Evolutionary conservation across 2,797 vertebrate species (phyloP).

Genomic region (Pipistrellus kuhlii): DNA sequence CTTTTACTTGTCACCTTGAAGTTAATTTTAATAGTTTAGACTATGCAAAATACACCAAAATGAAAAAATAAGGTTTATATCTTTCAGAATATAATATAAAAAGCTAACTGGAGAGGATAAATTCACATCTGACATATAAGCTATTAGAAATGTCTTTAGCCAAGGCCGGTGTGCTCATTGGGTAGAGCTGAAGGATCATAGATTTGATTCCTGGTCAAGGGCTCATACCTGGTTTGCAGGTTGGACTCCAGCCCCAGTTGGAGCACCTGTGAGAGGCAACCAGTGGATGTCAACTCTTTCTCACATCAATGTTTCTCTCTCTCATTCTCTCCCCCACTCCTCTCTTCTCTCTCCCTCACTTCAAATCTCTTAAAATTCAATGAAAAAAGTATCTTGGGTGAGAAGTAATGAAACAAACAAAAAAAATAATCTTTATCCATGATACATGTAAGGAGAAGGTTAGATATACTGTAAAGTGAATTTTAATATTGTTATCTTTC

Average conservation of each 20-base stretch:
- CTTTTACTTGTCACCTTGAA: slow-evolving; percentile 94
- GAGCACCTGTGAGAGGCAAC: not conserved
- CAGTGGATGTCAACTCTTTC: not conserved
- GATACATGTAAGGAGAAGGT: not conserved
- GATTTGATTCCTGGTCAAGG: not conserved
- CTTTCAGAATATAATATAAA: slow-evolving; percentile 57
- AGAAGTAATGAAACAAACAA: not conserved
- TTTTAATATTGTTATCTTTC: slow-evolving; percentile 33
- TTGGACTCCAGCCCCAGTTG: not conserved
- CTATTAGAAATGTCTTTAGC: slow-evolving; percentile 33
- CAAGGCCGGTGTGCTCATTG: not conserved
- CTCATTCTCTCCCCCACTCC: no score
- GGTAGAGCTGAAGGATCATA: not conserved
- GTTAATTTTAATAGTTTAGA: slow-evolving; percentile 74
- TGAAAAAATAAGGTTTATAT: slow-evolving; percentile 19
- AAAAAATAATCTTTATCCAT: not conserved
- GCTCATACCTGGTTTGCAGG: not conserved
- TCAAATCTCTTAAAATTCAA: not conserved
- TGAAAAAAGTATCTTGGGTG: not conserved
- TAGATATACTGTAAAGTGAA: not conserved
- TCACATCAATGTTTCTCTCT: not conserved
- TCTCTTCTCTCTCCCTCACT: not conserved
- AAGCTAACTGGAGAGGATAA: slow-evolving; percentile 18
- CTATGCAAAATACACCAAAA: slow-evolving; percentile 64
- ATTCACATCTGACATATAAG: slow-evolving; percentile 23